Evolutionary conservation across 2,797 vertebrate species (phyloP), one percentile per base, ranked within the genome.

Genomic region (Enteromius trimaculatus): DNA sequence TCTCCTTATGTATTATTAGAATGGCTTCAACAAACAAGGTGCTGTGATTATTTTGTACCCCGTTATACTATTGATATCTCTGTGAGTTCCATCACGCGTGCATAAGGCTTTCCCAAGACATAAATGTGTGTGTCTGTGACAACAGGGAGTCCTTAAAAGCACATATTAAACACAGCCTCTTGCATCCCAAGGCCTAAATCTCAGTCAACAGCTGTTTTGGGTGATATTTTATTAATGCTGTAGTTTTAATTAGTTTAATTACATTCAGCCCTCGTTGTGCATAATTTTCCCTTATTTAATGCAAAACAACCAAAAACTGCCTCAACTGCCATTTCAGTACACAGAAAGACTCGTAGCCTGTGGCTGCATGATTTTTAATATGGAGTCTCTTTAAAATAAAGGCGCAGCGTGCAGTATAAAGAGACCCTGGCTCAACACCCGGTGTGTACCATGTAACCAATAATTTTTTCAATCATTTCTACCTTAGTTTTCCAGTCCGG

Each of bases 241-340:
- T 92, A 93, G 92, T 95, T 88, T 95, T 95, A 95, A 95, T 95
- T 95, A 95, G 94, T 95, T 95, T 95, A 94, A 95, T 95, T 95
- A 95, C 90, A 80, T 88, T 91, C 92, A 92, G 92, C 89, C 88
- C 84, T 92, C 91, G 94, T 93, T 94, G 91, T 94, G 93, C 92
- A 95, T 94, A 95, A 94, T 94, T 94, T 92, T 85, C 87, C 80
- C 88, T 81, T 89, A 83, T 93, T 93, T 94, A 93, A 94, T 93
- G 87, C 92, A 92, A 90, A 90, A 85, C 82, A 84, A 86, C 86
- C 60, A 77, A 87, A 89, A 92, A 93, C 88, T 90, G 89, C 91
- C 91, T 88, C 91, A 90, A 92, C 85, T 90, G 89, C 88, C 90
- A 92, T 89, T 91, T 91, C 90, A 91, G 90, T 92, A 88, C 91